phyloP scores from a whole-genome alignment of 2,113 vertebrate genomes.

The Synchiropus splendidus region DNA sequence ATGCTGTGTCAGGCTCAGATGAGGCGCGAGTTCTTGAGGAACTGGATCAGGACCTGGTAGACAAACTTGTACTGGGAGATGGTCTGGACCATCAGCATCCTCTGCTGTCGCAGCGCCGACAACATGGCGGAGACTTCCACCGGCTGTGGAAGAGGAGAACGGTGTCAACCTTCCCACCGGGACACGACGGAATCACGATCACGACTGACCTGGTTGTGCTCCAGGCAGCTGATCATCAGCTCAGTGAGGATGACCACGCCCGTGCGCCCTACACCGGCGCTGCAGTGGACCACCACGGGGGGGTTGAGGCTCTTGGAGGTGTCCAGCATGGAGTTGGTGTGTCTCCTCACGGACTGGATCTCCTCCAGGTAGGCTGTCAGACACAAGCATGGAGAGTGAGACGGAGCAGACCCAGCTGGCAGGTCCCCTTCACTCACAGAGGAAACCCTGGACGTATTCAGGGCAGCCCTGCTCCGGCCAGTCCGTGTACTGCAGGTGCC shows the following conservation, averaged over 20 bases:
- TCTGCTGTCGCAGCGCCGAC: constrained; percentile 78
- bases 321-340: constrained; percentile 89
- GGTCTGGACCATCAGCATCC: constrained; percentile 95
- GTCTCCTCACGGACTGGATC: constrained; percentile 87
- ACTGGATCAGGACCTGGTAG: constrained; percentile 91
- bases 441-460: constrained; percentile 86
- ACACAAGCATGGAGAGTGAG: background rate
- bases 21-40: constrained; percentile 87
- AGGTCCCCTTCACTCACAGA: constrained; percentile 74
- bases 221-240: constrained; percentile 90
- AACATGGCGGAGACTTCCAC: constrained; percentile 87
- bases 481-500: constrained; percentile 64
- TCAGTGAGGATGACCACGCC: constrained; percentile 88
- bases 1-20: no score
- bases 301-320: constrained; percentile 76
- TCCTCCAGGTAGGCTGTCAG: constrained; percentile 85
- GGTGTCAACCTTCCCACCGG: background rate
- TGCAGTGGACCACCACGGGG: constrained; percentile 87
- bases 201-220: constrained; percentile 84
- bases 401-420: background rate
- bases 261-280: constrained; percentile 82
- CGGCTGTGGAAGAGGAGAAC: constrained; percentile 57
- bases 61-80: constrained; percentile 92
- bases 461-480: constrained; percentile 83
- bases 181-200: background rate